Evolutionary conservation across 2,797 vertebrate genomes (phyloP), one percentile per base, ranked within the genome.

Genomic region (Sebastiscus albofasciatus): DNA sequence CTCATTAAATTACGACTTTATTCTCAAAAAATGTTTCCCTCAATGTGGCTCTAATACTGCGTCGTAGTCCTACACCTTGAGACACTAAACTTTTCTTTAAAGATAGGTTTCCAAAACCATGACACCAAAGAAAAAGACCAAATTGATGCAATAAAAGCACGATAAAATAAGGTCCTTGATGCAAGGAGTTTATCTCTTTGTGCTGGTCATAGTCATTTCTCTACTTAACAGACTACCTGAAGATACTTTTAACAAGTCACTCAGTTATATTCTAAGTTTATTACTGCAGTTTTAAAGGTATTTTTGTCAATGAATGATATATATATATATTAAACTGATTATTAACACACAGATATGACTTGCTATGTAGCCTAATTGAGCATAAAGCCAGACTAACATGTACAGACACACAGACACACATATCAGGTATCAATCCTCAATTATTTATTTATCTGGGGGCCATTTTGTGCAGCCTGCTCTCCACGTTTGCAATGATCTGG

Each of bases 371-470:
- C 8, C 22, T 6, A 61, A 79, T 3, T 22, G 29, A 46, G 55
- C n/a, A 26, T 49, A 11, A 61, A 55, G 54, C 18, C 67, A 14
- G 20, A 20, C 55, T 18, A 18, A 2, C 16, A 36, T 36, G 22
- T 14, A 13, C 0, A 2, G 8, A 72, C 20, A 74, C 20, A 13
- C 0, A 2, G 10, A 75, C 20, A 74, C 20, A 72, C n/a, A 22
- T 82, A 84, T 90, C 68, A 59, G 71, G 39, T 86, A 6, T 83
- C 83, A 29, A 2, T 46, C 5, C 55, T 75, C 31, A 36, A 79
- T 92, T 90, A 93, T 92, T 86, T 20, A 90, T 90, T 89, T 84
- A 55, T 87, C 39, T 72, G 79, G 85, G 22, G 84, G 84, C 89
- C 91, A 92, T 94, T 93, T 94, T 93, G 88, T 92, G 75, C 20